phyloP scores from a whole-genome alignment of 2,113 vertebrate genomes.

The Eupsittula cactorum region DNA sequence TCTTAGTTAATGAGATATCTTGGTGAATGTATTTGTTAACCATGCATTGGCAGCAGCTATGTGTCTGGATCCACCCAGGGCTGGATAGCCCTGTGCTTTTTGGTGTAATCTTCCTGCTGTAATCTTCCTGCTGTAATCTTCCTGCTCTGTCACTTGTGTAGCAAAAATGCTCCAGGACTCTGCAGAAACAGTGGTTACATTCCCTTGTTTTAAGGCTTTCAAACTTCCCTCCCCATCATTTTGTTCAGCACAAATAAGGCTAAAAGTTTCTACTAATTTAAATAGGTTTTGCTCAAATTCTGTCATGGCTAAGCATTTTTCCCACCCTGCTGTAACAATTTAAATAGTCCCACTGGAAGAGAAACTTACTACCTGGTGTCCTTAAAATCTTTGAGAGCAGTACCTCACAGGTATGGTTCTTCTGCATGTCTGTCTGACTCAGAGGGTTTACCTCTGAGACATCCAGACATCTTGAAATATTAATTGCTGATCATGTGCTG shows the following conservation, averaged over 20 bases:
- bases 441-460: not conserved
- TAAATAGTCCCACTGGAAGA: not conserved
- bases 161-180: not conserved
- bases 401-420: not conserved
- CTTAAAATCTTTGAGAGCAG: not conserved
- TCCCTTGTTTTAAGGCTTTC: not conserved
- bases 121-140: not conserved
- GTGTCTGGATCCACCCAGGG: not conserved
- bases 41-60: not conserved
- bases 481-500: not conserved
- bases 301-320: not conserved
- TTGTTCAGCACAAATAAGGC: not conserved
- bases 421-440: not conserved
- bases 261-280: not conserved
- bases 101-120: not conserved
- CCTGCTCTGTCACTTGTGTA: not conserved
- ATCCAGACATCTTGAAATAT: not conserved
- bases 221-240: not conserved
- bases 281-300: not conserved
- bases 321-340: not conserved
- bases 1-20: not conserved
- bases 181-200: not conserved
- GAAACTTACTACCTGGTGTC: not conserved
- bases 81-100: accelerated
- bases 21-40: not conserved